phyloP scores from a whole-genome alignment of 2,888 invertebrate species.

The Gandaritis pyraliata region DNA sequence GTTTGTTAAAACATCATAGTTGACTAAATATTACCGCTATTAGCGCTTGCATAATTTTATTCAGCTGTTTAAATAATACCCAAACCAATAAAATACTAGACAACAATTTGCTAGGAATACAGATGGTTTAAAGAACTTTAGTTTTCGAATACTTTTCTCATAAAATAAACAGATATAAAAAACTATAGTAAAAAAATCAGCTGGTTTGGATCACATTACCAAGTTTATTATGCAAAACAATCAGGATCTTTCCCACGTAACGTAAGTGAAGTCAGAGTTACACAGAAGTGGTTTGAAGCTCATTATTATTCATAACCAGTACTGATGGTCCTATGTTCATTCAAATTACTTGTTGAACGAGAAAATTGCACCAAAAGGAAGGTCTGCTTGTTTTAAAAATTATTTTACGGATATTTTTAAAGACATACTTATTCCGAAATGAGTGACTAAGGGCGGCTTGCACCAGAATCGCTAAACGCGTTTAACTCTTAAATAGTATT shows the following conservation, averaged over 20 bases:
- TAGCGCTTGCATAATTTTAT: no score
- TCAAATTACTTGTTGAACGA: conserved; percentile 18
- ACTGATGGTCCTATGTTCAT: conserved; percentile 5
- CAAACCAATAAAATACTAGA: no score
- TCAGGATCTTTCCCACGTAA: conserved; percentile 6
- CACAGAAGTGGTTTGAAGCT: conserved; percentile 13
- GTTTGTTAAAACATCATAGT: no score
- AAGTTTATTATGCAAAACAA: neutral
- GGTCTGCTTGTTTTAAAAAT: neutral
- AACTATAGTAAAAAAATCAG: neutral
- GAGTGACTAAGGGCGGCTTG: no score
- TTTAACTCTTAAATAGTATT: no score
- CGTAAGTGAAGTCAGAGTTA: conserved; percentile 2
- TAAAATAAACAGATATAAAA: no score
- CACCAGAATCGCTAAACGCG: no score
- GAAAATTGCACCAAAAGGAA: conserved; percentile 16
- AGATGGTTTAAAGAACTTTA: no score
- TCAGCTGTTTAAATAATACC: no score
- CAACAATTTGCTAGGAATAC: no score
- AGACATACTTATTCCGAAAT: neutral
- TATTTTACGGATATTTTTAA: neutral
- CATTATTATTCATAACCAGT: conserved; percentile 30
- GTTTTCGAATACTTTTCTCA: no score
- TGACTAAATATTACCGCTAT: no score
- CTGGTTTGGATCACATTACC: neutral